Evolutionary conservation across 1,140 invertebrate genomes (phyloP).

Genomic region (Paraescarpia echinospica): DNA sequence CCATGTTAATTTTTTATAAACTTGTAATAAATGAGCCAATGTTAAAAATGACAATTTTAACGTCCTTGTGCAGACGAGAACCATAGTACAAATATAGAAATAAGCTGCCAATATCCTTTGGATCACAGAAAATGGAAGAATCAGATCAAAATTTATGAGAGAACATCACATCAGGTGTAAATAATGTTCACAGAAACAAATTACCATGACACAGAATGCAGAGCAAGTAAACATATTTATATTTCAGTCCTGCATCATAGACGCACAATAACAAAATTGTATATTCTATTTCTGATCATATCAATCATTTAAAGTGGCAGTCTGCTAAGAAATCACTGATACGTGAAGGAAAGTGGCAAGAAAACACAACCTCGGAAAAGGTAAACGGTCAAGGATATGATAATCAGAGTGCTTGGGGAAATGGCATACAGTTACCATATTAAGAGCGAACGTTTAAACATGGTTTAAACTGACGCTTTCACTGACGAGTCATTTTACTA

Average conservation of each 20-base stretch:
- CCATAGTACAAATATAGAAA: slow-evolving; percentile 1
- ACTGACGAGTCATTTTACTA: background rate
- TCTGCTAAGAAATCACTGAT: background rate
- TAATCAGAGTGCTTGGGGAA: background rate
- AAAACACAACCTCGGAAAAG: background rate
- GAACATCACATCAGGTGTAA: background rate
- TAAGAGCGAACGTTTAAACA: background rate
- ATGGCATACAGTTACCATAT: background rate
- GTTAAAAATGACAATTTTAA: background rate
- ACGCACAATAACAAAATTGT: background rate
- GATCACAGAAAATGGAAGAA: background rate
- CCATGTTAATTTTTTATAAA: background rate
- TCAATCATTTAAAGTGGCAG: background rate
- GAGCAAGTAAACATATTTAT: background rate
- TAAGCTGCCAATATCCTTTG: background rate
- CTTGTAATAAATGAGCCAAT: background rate
- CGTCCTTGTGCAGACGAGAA: background rate
- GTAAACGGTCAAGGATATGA: background rate
- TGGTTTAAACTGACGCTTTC: background rate
- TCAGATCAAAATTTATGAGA: background rate
- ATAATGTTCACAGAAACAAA: background rate
- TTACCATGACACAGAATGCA: background rate
- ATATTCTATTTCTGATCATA: background rate
- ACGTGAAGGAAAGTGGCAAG: background rate
- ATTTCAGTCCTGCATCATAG: background rate